phyloP scores from a whole-genome alignment of 1,140 invertebrate species.

The Rhopalosiphum maidis region DNA sequence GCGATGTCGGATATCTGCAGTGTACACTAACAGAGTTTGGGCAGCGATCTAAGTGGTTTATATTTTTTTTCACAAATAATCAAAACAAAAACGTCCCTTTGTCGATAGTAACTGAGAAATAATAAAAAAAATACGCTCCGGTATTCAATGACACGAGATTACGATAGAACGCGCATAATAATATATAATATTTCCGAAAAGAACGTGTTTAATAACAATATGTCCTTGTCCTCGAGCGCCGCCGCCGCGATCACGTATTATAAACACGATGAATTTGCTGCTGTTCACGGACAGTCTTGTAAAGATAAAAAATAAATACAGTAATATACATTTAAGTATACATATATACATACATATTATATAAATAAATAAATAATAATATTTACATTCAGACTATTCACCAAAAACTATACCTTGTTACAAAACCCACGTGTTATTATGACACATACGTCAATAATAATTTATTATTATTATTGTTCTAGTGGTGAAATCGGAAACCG shows the following conservation, averaged over 20 bases:
- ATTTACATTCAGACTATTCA: neutral
- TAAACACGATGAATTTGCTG: constrained; percentile 6
- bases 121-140: neutral
- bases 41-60: constrained; percentile 7
- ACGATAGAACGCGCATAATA: neutral
- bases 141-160: constrained; percentile 23
- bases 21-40: neutral
- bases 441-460: neutral
- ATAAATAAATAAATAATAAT: constrained; percentile 34
- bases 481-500: neutral
- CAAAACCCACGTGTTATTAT: neutral
- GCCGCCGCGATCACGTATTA: constrained; percentile 16
- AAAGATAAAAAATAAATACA: constrained; percentile 23
- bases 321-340: neutral
- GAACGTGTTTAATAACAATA: neutral
- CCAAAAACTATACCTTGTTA: neutral
- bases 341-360: neutral
- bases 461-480: neutral
- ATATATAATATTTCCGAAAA: constrained; percentile 31
- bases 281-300: constrained; percentile 31
- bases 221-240: constrained; percentile 39
- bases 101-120: neutral
- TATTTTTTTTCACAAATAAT: neutral
- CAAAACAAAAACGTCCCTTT: constrained; percentile 31
- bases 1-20: neutral